Evolutionary conservation across 2,113 vertebrate species (phyloP), one percentile per base, ranked within the genome.

Genomic region (Phyllostomus discolor): DNA sequence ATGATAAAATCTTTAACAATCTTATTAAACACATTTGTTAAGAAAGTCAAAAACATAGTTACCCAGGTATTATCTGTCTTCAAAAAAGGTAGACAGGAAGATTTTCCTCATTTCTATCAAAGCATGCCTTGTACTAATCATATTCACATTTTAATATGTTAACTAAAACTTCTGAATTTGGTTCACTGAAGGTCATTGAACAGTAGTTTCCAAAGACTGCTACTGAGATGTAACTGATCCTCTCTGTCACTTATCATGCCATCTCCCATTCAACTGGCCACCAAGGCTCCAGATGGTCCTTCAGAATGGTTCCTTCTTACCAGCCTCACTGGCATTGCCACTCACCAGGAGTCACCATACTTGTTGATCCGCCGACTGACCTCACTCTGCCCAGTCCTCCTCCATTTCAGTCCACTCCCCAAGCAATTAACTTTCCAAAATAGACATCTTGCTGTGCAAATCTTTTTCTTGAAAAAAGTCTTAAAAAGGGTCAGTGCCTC

Each of bases 391-490:
- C 24, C 19, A 76, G 2, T 31, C 0, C 1, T 52, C 35, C 4
- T 33, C 26, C 28, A 20, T 19, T 93, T 84, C 24, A 52, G 3
- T 50, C 28, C 10, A 50, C 1, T 15, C 17, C 78, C 7, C 5
- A 20, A 33, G 46, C 20, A 79, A 75, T 76, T 76, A 86, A 67
- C 43, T 67, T 90, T 82, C 4, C 6, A 24, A 94, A 64, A 80
- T 35, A 75, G 8, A 92, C 75, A 81, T 54, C 10, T 17, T 20
- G 7, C 73, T 41, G 50, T 10, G 24, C 2, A 59, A 50, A 54
- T 86, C 20, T 54, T 75, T 79, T 64, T 76, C 50, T 88, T 86
- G 17, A 64, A 81, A 81, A 76, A 16, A 4, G 11, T 28, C 33
- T 88, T 93, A 31, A 64, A 78, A 72, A 64, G 12, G 20, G 22